Percentiles rank a stretch among this genome's conserved stretches.
phyloP scores from a whole-genome alignment of 2,113 vertebrate species.

The Centropus unirufus region DNA sequence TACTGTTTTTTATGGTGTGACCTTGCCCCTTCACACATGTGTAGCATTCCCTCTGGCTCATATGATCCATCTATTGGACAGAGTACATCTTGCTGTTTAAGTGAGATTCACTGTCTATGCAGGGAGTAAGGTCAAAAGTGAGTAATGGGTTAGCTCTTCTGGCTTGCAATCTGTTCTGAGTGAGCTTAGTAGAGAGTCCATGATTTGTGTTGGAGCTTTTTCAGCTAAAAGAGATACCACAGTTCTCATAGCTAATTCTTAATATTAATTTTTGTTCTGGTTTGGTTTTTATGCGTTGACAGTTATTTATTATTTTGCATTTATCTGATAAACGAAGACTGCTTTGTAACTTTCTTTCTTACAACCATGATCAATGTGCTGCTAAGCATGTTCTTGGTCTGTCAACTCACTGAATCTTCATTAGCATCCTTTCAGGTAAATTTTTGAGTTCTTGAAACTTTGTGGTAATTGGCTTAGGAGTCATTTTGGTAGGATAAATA shows the following conservation, averaged over 20 bases:
- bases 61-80: not conserved
- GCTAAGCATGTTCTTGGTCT: not conserved
- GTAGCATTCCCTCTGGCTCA: not conserved
- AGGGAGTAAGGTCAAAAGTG: not conserved
- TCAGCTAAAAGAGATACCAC: not conserved
- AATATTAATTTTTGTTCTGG: not conserved
- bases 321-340: not conserved
- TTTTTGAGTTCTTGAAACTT: not conserved
- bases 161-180: no score
- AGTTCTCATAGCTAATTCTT: not conserved
- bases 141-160: not conserved
- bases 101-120: not conserved
- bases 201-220: no score
- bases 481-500: not conserved
- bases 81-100: not conserved
- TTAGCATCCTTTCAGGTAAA: not conserved
- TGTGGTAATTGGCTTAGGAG: not conserved
- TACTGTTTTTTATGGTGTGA: not conserved
- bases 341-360: not conserved
- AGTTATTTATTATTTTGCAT: not conserved
- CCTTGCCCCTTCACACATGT: fast-evolving
- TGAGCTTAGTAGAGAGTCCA: no score
- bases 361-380: not conserved
- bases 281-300: not conserved
- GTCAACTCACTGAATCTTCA: not conserved